These are phyloP conservation scores for Trochalopteron elliotii DNA, from an alignment of 2,113 vertebrate species.

Conservation along the genomic window DNA sequence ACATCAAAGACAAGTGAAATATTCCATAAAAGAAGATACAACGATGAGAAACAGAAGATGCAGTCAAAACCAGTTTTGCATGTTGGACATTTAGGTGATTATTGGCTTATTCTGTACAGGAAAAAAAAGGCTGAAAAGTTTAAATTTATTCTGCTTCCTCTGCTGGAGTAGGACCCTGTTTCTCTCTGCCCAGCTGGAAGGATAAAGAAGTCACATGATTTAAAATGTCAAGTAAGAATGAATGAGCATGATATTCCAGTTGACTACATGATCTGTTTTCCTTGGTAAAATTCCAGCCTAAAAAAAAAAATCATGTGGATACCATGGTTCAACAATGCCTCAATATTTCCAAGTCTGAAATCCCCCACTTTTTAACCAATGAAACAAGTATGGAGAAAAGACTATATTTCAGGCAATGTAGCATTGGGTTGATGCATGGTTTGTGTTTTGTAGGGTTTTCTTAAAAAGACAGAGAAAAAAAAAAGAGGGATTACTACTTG, in stretches of 20 bases:
- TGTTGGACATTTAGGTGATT: background rate
- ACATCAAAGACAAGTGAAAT: background rate
- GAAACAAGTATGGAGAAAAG: background rate
- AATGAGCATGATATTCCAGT: constrained; percentile 22
- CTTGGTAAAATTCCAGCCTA: background rate
- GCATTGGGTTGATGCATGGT: accelerated
- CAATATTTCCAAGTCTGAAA: constrained; percentile 25
- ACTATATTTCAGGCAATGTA: background rate
- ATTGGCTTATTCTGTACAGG: background rate
- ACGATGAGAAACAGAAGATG: background rate
- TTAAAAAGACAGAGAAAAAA: background rate
- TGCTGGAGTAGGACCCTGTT: background rate
- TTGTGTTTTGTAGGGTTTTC: background rate
- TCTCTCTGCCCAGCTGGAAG: background rate
- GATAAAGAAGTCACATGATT: constrained; percentile 2
- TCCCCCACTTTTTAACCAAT: background rate
- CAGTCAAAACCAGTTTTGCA: background rate
- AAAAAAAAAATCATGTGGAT: background rate
- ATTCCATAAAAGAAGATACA: background rate
- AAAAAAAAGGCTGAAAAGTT: background rate
- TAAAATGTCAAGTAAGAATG: background rate
- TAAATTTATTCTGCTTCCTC: background rate
- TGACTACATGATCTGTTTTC: background rate
- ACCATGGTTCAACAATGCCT: background rate
- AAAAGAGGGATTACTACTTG: background rate